Evolutionary conservation across 2,888 invertebrate genomes (phyloP).

Genomic region (Automeris io): DNA sequence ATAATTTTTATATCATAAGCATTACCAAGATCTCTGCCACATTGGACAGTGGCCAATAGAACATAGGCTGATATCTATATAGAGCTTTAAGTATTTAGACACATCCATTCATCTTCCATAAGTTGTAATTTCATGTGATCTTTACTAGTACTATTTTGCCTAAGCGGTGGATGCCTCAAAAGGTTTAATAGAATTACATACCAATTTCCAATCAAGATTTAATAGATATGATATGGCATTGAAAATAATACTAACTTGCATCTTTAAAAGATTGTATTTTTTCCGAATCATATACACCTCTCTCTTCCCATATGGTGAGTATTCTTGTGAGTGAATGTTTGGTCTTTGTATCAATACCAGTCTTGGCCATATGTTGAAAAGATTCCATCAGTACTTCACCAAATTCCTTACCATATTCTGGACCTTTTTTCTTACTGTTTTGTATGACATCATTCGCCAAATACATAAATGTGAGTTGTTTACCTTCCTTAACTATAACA

Average conservation of each 20-base stretch:
- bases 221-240: not conserved
- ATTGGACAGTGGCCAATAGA: too few relatives aligned
- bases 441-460: slow-evolving; percentile 99
- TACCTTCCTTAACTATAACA: slow-evolving; percentile 84
- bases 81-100: too few relatives aligned
- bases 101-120: too few relatives aligned
- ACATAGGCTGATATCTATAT: too few relatives aligned
- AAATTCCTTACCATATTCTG: slow-evolving; percentile 95
- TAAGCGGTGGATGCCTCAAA: too few relatives aligned
- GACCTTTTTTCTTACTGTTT: slow-evolving; percentile 98
- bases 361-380: slow-evolving; percentile 88
- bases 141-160: too few relatives aligned
- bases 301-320: slow-evolving; percentile 93
- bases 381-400: slow-evolving; percentile 87
- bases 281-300: slow-evolving; percentile 90
- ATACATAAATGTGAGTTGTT: slow-evolving; percentile 96
- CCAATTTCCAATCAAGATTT: too few relatives aligned
- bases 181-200: too few relatives aligned
- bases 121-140: too few relatives aligned
- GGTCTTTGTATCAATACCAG: slow-evolving; percentile 87
- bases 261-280: slow-evolving; percentile 88
- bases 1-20: too few relatives aligned
- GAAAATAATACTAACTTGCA: slow-evolving; percentile 50
- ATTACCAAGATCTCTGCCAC: too few relatives aligned
- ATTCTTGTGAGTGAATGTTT: slow-evolving; percentile 88